Evolutionary conservation across 2,888 invertebrate genomes (phyloP), one percentile per base, ranked within the genome.

Genomic region (Cephalotes varians): DNA sequence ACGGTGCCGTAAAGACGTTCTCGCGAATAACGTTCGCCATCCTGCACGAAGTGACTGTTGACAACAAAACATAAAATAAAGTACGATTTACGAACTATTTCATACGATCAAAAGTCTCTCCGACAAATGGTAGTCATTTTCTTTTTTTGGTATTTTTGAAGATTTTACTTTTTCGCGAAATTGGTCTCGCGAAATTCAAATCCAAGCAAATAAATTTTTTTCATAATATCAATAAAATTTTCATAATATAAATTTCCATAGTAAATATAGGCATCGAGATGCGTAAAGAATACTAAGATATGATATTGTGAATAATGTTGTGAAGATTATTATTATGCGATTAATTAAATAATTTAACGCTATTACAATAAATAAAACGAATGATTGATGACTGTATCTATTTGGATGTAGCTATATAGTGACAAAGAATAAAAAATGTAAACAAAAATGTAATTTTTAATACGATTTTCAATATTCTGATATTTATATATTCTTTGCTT

Each of bases 381-480:
- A 64, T 40, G n/a, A 15, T 21, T 1, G 1, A 18, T 28, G 18
- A 10, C 2, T 25, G 21, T 15, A 21, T 62, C 1, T 44, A 21
- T 37, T 15, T 37, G 37, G 2, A 21, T 34, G 3, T 60, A 34
- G 12, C 6, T 21, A 51, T 6, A 18, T 31, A 60, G 1, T 62
- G 28, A 31, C 6, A 12, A 49, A 15, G 15, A 49, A 49, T 34
- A 21, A 34, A 34, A 31, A 21, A n/a, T n/a, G 2, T 12, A n/a
- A 67, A 67, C 6, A 3, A 15, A 28, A 67, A 31, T 64, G 1
- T 25, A 64, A 31, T 25, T 15, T 28, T 28, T 64, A 64, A 44
- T 47, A 31, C 3, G 4, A 67, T 67, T 47, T 67, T 67, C 31
- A 67, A n/a, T 67, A 31, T 28, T n/a, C n/a, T 9, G 15, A 69